These are phyloP conservation scores for Cordilura impudica DNA, from an alignment of 2,888 invertebrate species.

Conservation along the genomic window DNA sequence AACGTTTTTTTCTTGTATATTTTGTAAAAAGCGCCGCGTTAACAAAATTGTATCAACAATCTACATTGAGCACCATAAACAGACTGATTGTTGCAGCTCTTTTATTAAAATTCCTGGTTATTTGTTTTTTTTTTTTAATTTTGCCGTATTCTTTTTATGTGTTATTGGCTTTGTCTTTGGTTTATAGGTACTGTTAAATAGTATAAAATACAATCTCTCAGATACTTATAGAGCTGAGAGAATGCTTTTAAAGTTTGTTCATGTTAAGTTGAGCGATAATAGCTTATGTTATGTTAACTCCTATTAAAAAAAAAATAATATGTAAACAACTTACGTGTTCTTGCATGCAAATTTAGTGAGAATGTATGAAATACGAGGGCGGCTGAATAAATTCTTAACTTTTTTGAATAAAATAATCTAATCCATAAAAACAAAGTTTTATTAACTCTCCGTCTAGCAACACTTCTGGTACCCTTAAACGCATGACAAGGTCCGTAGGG, in stretches of 20 bases:
- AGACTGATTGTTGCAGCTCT: constrained; percentile 50
- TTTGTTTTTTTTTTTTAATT: neutral
- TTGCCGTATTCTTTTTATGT: neutral
- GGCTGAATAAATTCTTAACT: too few relatives aligned
- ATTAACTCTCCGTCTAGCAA: too few relatives aligned
- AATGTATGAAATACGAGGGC: too few relatives aligned
- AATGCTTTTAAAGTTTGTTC: neutral
- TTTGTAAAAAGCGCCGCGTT: constrained; percentile 24
- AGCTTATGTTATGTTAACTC: neutral
- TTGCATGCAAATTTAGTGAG: too few relatives aligned
- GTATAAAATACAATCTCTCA: neutral
- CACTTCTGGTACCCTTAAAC: too few relatives aligned
- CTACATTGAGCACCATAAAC: constrained; percentile 58
- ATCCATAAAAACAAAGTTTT: too few relatives aligned
- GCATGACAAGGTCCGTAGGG: too few relatives aligned
- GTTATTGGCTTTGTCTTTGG: constrained; percentile 6
- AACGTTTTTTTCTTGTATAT: constrained; percentile 18
- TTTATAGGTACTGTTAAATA: neutral
- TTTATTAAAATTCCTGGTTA: constrained; percentile 27
- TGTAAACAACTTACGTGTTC: too few relatives aligned
- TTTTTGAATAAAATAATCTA: too few relatives aligned
- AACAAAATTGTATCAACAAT: constrained; percentile 20
- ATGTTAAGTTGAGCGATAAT: neutral
- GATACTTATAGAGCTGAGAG: neutral
- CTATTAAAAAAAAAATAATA: too few relatives aligned